Evolutionary conservation across 2,113 vertebrate genomes (phyloP), one percentile per base, ranked within the genome.

Genomic region (Chloebia gouldiae): DNA sequence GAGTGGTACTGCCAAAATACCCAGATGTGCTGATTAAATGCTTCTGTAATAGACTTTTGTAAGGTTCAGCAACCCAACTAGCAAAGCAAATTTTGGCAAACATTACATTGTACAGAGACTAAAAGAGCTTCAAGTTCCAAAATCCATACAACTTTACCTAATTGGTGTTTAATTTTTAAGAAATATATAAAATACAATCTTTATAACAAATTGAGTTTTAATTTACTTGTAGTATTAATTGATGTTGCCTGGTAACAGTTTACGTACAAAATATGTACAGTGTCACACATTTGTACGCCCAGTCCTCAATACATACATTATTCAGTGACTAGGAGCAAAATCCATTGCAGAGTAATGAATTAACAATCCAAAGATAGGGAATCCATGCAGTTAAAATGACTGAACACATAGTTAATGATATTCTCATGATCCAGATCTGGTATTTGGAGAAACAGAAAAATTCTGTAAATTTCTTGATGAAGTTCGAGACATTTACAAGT

Each of bases 111-210:
- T 14, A 60, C 14, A 78, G 15, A 49, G 13, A 15, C 2, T 47
- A 70, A 88, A 81, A 19, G 5, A 73, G 8, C 18, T 72, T 57
- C 25, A 70, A 25, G 10, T 9, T 56, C 10, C 13, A 73, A 88
- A 88, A 44, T 65, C 8, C 20, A 27, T 49, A 20, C 7, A 35
- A 57, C 2, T 10, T 6, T 15, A 57, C 3, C 2, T 54, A 65
- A 47, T 0, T 56, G 19, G 0, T 19, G 20, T 15, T 23, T 9
- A 7, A 2, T n/a, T 57, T n/a, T n/a, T 0, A n/a, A 57, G 9
- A 44, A 44, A 44, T 44, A 20, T 35, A n/a, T 35, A 24, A 59
- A 65, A 76, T 16, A 22, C 3, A 70, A 19, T 56, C 15, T 69
- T 77, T 59, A 49, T 7, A 45, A 81, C 1, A 50, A 63, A 89